A percentile compares a stretch with the other conserved stretches of the same genome.
These are phyloP conservation scores for Caenorhabditis virilis DNA, from an alignment of 2,888 invertebrate species.

Conservation along the genomic window DNA sequence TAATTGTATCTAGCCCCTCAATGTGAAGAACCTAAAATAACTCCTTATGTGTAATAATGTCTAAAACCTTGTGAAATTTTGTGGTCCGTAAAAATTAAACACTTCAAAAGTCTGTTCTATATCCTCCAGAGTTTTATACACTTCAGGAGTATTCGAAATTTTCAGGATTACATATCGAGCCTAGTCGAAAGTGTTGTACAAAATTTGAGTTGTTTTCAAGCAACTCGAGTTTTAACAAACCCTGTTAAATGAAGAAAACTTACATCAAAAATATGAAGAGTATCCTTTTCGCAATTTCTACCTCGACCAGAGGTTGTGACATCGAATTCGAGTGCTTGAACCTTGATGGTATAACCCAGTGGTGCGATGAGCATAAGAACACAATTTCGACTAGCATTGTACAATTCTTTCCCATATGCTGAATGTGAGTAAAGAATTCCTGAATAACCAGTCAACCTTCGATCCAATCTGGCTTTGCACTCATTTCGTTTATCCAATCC, in stretches of 20 bases:
- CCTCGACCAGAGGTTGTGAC: constrained; percentile 35
- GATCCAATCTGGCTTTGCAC: constrained; percentile 47
- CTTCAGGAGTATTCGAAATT: background rate
- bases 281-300: constrained; percentile 44
- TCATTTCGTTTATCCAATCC: constrained; percentile 45
- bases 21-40: too few species aligned
- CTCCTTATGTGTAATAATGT: too few species aligned
- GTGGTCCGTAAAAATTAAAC: too few species aligned
- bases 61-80: too few species aligned
- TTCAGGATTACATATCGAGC: background rate
- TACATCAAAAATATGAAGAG: constrained; percentile 53
- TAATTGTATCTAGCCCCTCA: too few species aligned
- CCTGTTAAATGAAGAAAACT: too few species aligned
- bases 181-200: too few species aligned
- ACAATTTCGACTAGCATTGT: constrained; percentile 50
- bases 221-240: too few species aligned
- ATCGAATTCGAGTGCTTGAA: constrained; percentile 45
- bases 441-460: constrained; percentile 47
- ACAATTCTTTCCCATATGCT: constrained; percentile 41
- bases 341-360: constrained; percentile 47
- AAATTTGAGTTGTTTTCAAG: too few species aligned
- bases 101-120: too few species aligned
- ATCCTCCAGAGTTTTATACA: too few species aligned
- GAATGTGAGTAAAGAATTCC: constrained; percentile 51
- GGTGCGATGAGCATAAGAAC: constrained; percentile 50